A percentile compares a stretch with the other conserved stretches of the same genome.
Evolutionary conservation across 2,888 invertebrate species (phyloP).

Genomic region (Cordylochernes scorpioides): DNA sequence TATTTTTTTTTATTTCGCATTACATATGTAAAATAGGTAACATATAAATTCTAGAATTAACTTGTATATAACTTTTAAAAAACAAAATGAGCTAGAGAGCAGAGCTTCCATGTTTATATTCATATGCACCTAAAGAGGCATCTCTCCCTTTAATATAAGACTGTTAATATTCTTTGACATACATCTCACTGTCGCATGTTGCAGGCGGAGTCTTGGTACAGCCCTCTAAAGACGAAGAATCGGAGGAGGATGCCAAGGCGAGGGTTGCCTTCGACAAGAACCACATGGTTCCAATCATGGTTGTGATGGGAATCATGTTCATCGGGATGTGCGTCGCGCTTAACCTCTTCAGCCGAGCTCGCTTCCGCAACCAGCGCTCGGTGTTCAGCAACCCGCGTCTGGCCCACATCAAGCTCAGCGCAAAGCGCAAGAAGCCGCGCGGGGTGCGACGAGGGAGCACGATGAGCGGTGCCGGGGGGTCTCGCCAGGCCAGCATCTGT

Average conservation of each 20-base stretch:
- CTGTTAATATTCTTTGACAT: too few species aligned
- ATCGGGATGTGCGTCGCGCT: not conserved
- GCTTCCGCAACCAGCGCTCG: not conserved
- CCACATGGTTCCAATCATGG: not conserved
- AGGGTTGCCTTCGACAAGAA: not conserved
- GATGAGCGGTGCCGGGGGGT: slow-evolving; percentile 10
- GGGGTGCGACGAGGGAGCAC: slow-evolving; percentile 9
- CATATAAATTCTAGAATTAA: too few species aligned
- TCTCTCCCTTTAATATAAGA: too few species aligned
- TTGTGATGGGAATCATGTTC: not conserved
- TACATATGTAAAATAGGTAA: too few species aligned
- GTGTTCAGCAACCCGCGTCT: slow-evolving; percentile 1
- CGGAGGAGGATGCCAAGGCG: not conserved
- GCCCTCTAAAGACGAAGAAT: too few species aligned
- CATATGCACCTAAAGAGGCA: too few species aligned
- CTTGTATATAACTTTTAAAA: too few species aligned
- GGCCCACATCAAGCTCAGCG: not conserved
- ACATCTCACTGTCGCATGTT: too few species aligned
- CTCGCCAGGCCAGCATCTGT: slow-evolving; percentile 10
- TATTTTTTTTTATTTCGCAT: too few species aligned
- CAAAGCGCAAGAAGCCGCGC: slow-evolving; percentile 1
- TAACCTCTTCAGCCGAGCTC: not conserved
- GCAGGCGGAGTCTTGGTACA: too few species aligned
- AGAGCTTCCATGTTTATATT: too few species aligned
- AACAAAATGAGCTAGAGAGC: too few species aligned